Conservation (phyloP, 1,140 invertebrate species). For the Maniola jurtina region DNA sequence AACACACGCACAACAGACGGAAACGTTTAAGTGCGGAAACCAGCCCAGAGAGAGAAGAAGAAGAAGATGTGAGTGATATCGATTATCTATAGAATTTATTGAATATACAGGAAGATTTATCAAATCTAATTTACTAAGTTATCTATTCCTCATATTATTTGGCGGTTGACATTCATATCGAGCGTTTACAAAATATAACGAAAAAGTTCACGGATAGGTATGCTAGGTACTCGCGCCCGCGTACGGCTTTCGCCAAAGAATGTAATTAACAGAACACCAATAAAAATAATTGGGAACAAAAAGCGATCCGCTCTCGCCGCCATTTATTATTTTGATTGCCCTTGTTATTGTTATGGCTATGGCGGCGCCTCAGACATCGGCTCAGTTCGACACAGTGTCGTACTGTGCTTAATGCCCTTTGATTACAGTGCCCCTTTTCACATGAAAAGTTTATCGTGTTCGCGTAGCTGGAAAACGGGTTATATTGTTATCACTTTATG, state of each 20-base stretch:
- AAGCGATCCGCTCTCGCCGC: constrained; percentile 58
- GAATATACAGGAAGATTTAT: too few relatives aligned
- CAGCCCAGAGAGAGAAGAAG: too few relatives aligned
- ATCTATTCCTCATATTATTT: too few relatives aligned
- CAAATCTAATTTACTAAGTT: too few relatives aligned
- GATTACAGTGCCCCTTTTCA: background rate
- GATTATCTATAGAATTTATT: too few relatives aligned
- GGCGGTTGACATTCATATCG: constrained; percentile 6
- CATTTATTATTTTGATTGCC: constrained; percentile 70
- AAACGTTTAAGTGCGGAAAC: too few relatives aligned
- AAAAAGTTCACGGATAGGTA: constrained; percentile 12
- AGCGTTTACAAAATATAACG: constrained; percentile 14
- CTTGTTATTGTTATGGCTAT: constrained; percentile 64
- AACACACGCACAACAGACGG: too few relatives aligned
- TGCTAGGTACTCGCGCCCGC: constrained; percentile 29
- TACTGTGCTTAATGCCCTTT: constrained; percentile 2
- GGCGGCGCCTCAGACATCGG: constrained; percentile 7
- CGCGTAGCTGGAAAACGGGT: constrained; percentile 16
- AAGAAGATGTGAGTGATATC: too few relatives aligned
- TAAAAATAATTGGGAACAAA: constrained; percentile 73
- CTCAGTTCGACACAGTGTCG: constrained; percentile 18
- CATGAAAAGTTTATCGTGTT: constrained; percentile 13
- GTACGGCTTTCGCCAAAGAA: constrained; percentile 54
- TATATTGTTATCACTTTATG: constrained; percentile 26
- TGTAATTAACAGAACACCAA: constrained; percentile 70